A percentile compares a stretch with the other conserved stretches of the same genome.
These are phyloP conservation scores for Anguilla marmorata DNA, from an alignment of 2,797 vertebrate species.

Conservation along the genomic window DNA sequence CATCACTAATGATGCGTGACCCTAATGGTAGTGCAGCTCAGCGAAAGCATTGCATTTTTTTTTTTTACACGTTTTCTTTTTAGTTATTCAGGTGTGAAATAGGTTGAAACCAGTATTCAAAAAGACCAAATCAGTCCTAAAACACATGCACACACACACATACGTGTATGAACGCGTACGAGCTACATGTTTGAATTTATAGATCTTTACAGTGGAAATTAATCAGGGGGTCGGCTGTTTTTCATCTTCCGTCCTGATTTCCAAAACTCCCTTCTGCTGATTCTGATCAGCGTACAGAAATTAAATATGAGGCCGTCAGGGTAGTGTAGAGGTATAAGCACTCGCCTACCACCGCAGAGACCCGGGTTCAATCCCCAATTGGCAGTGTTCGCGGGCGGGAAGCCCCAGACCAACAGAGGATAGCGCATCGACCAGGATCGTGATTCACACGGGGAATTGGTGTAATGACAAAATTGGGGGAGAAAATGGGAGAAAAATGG, in stretches of 20 bases:
- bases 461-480: no score
- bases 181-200: no score
- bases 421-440: no score
- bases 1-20: neutral
- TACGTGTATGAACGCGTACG: neutral
- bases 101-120: neutral
- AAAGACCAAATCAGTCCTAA: neutral
- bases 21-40: neutral
- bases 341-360: no score
- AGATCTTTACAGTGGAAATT: no score
- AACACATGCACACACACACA: neutral
- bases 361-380: no score
- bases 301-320: neutral
- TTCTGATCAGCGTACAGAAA: neutral
- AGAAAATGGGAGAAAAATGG: no score
- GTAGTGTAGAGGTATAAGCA: no score
- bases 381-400: no score
- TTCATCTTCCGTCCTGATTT: neutral
- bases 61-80: neutral
- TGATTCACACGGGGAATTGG: no score
- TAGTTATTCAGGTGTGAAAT: neutral
- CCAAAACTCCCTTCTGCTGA: neutral
- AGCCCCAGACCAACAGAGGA: no score
- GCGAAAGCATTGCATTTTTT: neutral
- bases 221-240: neutral